A percentile compares a stretch with the other conserved stretches of the same genome.
phyloP scores from a whole-genome alignment of 1,140 invertebrate genomes.

The silkworm (Bombyx mori) region DNA sequence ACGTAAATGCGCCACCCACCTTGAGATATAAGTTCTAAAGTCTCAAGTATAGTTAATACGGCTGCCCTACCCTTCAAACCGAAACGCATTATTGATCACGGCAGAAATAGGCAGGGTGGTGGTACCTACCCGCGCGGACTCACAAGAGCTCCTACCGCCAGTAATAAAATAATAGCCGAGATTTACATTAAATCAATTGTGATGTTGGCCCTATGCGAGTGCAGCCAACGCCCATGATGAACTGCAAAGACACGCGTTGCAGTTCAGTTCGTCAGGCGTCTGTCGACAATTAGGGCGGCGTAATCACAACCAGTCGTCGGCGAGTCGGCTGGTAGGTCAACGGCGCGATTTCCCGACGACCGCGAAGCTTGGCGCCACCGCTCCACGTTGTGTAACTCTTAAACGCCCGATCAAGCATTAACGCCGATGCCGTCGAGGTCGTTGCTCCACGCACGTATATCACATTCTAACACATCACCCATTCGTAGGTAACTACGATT shows the following conservation, averaged over 20 bases:
- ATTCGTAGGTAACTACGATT: slow-evolving; percentile 8
- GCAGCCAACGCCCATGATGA: slow-evolving; percentile 27
- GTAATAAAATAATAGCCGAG: too few relatives aligned
- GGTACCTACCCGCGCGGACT: too few relatives aligned
- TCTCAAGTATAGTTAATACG: too few relatives aligned
- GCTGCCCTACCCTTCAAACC: too few relatives aligned
- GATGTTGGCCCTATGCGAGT: background rate
- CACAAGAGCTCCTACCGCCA: too few relatives aligned
- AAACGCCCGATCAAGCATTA: slow-evolving; percentile 40
- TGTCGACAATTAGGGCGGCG: slow-evolving; percentile 55
- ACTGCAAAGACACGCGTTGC: slow-evolving; percentile 40
- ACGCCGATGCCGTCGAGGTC: slow-evolving; percentile 42
- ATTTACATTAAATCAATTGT: too few relatives aligned
- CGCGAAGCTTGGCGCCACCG: slow-evolving; percentile 52
- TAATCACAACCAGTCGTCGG: slow-evolving; percentile 49
- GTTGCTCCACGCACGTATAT: slow-evolving; percentile 45
- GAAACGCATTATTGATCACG: too few relatives aligned
- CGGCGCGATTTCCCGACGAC: slow-evolving; percentile 54
- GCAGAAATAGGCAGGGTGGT: too few relatives aligned
- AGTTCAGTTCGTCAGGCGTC: slow-evolving; percentile 39
- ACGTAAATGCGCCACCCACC: too few relatives aligned
- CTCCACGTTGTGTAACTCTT: slow-evolving; percentile 51
- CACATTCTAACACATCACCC: slow-evolving; percentile 16
- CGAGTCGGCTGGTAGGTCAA: slow-evolving; percentile 55
- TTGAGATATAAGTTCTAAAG: too few relatives aligned